Base-by-base conservation (phyloP, 2,888 invertebrate species). In the Epistrophella euchroma region DNA sequence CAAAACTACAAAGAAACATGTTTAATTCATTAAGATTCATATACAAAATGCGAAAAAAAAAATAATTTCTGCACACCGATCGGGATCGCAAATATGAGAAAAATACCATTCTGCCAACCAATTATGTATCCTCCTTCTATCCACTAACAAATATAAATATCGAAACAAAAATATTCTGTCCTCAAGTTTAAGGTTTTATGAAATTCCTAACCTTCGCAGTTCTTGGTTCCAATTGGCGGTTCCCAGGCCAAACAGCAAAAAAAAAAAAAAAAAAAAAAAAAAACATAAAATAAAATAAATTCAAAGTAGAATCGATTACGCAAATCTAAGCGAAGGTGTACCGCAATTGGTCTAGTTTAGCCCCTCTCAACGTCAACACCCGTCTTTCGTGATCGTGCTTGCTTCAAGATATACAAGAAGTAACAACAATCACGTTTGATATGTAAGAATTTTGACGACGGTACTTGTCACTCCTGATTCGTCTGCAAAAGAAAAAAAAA, bases 391-490 rank as follows among this genome's bases (percentile, higher is more conserved):
- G 35, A 17, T 19, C 6, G 15, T 35, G 28, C 13, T 19, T 10
- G 2, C 10, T n/a, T 19, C 5, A 35, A 35, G 9, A 58, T 9
- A n/a, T 37, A 25, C 6, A 62, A 35, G 35, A 60, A 60, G 35
- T 50, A 15, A 5, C 13, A 58, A 58, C 60, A 70, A 77, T 43
- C 72, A 83, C 78, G 84, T 74, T 71, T 79, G 71, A 75, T 74
- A 79, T 84, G 79, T 79, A 73, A 71, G 71, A 84, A 84, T 74
- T 78, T 79, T 47, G 73, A 78, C 73, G 78, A 74, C 78, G 66
- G 78, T 83, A 74, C 83, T 74, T 83, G 74, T 83, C 78, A 83
- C 83, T 83, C 78, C 70, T 70, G 74, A 83, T 62, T 74, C 83
- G 73, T 83, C 68, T 83, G 78, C 78, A 71, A 74, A 62, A 68